A percentile compares a stretch with the other conserved stretches of the same genome.
Conservation (phyloP, 2,113 vertebrate species). For the Chaenocephalus aceratus region DNA sequence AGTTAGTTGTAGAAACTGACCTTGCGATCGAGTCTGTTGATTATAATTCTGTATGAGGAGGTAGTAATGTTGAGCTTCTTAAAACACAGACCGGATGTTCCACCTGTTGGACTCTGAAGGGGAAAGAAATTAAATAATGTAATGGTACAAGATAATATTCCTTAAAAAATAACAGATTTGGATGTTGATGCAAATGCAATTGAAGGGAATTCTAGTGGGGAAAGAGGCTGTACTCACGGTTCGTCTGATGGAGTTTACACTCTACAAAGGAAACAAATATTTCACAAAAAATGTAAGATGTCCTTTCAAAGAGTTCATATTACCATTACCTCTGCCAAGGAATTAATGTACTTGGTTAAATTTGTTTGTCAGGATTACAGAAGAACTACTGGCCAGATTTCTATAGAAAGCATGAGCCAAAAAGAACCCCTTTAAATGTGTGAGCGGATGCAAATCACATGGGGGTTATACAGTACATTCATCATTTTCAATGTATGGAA, state of each 20-base stretch:
- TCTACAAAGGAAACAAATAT: conserved; percentile 84
- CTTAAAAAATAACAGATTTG: not conserved
- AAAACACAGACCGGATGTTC: conserved; percentile 94
- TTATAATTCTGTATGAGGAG: conserved; percentile 85
- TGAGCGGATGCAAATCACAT: no score
- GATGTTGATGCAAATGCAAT: not conserved
- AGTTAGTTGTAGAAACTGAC: conserved; percentile 73
- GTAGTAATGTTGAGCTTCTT: conserved; percentile 95
- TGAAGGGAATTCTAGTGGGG: not conserved
- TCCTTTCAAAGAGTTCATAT: not conserved
- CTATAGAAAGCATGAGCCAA: no score
- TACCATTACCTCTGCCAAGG: no score
- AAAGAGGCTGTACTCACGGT: conserved; percentile 86
- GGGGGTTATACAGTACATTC: no score
- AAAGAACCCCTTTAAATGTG: no score
- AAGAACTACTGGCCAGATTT: no score
- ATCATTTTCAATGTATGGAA: no score
- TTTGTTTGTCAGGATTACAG: no score
- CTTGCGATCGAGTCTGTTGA: conserved; percentile 91
- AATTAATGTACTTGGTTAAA: no score
- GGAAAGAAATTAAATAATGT: conserved; percentile 10
- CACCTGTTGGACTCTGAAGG: conserved; percentile 88
- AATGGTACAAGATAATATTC: not conserved
- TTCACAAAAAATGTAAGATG: not conserved
- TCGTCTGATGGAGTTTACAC: conserved; percentile 93